Percentiles rank a stretch among this genome's conserved stretches.
Conservation (phyloP, 1,140 invertebrate genomes). For the Cotesia typhae region DNA sequence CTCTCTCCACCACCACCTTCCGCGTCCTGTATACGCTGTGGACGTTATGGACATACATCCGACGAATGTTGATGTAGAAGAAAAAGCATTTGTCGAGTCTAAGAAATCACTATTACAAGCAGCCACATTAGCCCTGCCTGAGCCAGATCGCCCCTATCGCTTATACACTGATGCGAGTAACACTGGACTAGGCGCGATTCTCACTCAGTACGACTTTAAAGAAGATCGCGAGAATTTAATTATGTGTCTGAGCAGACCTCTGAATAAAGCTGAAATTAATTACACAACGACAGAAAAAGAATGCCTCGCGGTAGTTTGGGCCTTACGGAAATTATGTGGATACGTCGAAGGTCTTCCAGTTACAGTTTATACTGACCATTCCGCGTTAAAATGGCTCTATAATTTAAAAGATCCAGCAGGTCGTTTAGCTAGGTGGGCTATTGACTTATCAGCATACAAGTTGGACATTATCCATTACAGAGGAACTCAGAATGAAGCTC, state of each 20-base stretch:
- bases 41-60: too few species aligned
- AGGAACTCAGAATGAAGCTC: background rate
- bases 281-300: conserved; percentile 4
- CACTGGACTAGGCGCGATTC: background rate
- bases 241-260: background rate
- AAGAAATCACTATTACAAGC: background rate
- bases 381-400: conserved; percentile 1
- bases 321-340: background rate
- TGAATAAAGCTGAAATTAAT: background rate
- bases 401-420: background rate
- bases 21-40: too few species aligned
- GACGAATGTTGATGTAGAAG: background rate
- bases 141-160: background rate
- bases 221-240: background rate
- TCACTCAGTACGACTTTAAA: background rate
- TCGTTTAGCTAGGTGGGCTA: background rate
- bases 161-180: too few species aligned
- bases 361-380: background rate
- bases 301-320: conserved; percentile 3
- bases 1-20: too few species aligned
- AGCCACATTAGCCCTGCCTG: background rate
- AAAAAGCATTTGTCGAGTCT: background rate
- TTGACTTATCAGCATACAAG: background rate
- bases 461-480: background rate
- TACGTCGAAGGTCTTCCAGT: background rate